Evolutionary conservation across 2,797 vertebrate species (phyloP), one percentile per base, ranked within the genome.

Genomic region (Aulostomus chinensis): DNA sequence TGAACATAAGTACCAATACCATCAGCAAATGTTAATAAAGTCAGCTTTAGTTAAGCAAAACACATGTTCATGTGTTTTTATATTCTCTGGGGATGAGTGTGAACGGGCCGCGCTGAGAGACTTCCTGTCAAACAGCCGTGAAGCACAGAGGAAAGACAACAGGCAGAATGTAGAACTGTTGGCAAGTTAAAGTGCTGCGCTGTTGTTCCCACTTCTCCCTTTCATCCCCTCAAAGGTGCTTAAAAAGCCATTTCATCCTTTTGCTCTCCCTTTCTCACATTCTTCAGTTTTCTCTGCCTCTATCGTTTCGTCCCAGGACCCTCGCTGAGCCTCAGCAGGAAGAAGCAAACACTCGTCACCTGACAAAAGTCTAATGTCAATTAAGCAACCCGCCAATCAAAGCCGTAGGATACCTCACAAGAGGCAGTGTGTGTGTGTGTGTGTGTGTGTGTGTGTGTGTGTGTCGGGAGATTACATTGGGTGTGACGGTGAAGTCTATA

Each of bases 321-420:
- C 54, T 51, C 41, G 41, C 65, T 29, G 24, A 55, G 51, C 43
- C 50, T 57, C 54, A 72, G 67, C 72, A 26, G 58, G 63, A n/a
- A n/a, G n/a, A n/a, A n/a, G n/a, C 42, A 55, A 53, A 74, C 52
- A 40, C 45, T 32, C 45, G 57, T 73, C 63, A 74, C 40, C 66
- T 76, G 64, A 67, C 75, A 81, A 67, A 69, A 37, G 58, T 60
- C 60, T 76, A 78, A 87, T 81, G 77, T 80, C 77, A 83, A 78
- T 77, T 81, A 80, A 75, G 42, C 63, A 20, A 51, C 56, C 69
- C 7, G 81, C 71, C 79, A 80, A 61, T 82, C 81, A 85, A 77
- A 83, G 63, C 77, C 65, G 51, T 56, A 35, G 68, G 80, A 56
- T 41, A 32, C 62, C 34, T n/a, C n/a, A n/a, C n/a, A n/a, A n/a